Evolutionary conservation across 2,888 invertebrate species (phyloP).

Genomic region (Abscondita cerata): DNA sequence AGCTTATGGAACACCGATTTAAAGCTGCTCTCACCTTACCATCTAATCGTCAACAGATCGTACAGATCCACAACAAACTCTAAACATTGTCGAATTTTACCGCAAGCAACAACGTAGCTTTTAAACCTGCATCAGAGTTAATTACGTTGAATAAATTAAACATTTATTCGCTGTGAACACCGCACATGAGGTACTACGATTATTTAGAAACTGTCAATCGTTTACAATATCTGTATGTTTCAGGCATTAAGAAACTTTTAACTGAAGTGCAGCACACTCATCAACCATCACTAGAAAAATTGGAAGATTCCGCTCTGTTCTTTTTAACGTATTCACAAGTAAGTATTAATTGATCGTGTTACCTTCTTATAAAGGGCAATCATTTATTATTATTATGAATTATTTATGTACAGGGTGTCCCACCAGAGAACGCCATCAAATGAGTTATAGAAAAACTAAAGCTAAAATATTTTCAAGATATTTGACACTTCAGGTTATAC

Average conservation of each 20-base stretch:
- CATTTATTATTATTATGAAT: too few species aligned
- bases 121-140: slow-evolving; percentile 46
- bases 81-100: slow-evolving; percentile 44
- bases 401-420: too few species aligned
- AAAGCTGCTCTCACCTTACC: slow-evolving; percentile 56
- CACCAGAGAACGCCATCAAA: too few species aligned
- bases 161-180: slow-evolving; percentile 53
- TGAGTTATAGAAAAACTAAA: too few species aligned
- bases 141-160: slow-evolving; percentile 51
- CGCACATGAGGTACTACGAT: slow-evolving; percentile 56
- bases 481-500: too few species aligned
- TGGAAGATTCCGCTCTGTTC: slow-evolving; percentile 62
- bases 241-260: slow-evolving; percentile 47
- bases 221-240: too few species aligned
- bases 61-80: slow-evolving; percentile 39
- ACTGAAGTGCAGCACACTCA: slow-evolving; percentile 52
- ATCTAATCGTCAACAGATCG: slow-evolving; percentile 55
- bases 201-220: too few species aligned
- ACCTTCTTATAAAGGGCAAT: too few species aligned
- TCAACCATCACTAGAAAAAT: slow-evolving; percentile 60
- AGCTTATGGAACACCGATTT: slow-evolving; percentile 55
- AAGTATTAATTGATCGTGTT: too few species aligned
- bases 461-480: too few species aligned
- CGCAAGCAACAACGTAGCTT: slow-evolving; percentile 40
- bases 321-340: slow-evolving; percentile 65